These are phyloP conservation scores for Drosophila ogumai DNA, from an alignment of 1,140 invertebrate species.

Conservation along the genomic window DNA sequence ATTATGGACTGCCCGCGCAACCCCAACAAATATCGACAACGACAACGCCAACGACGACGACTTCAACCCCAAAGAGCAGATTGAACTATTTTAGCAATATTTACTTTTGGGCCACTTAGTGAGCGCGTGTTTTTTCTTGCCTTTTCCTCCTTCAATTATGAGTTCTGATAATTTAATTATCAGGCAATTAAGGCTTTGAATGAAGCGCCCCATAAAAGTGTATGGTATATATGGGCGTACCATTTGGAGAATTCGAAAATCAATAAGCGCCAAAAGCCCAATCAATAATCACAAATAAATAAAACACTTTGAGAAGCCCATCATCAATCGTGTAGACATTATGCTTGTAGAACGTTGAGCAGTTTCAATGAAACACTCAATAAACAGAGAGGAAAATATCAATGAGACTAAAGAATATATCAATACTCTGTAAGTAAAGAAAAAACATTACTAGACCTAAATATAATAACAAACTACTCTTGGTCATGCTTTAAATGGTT, in stretches of 20 bases:
- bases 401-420: not conserved
- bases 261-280: conserved; percentile 21
- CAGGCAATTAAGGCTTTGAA: conserved; percentile 69
- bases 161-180: conserved; percentile 79
- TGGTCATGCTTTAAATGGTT: not conserved
- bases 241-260: conserved; percentile 14
- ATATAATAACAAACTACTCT: not conserved
- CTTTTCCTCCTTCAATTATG: conserved; percentile 58
- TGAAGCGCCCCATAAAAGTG: conserved; percentile 57
- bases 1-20: conserved; percentile 9
- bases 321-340: conserved; percentile 7
- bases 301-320: conserved; percentile 33
- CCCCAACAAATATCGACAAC: conserved; percentile 1
- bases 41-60: not conserved
- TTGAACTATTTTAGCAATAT: conserved; percentile 28
- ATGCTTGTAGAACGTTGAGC: not conserved
- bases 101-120: conserved; percentile 39
- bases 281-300: conserved; percentile 50
- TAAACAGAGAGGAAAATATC: too few relatives aligned
- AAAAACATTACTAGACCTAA: not conserved
- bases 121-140: conserved; percentile 57
- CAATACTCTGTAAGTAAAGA: not conserved
- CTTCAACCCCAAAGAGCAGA: not conserved
- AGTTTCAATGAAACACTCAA: conserved; percentile 14
- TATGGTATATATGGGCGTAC: conserved; percentile 15